Conservation (phyloP, 2,797 vertebrate species). For the Perodicticus potto region DNA sequence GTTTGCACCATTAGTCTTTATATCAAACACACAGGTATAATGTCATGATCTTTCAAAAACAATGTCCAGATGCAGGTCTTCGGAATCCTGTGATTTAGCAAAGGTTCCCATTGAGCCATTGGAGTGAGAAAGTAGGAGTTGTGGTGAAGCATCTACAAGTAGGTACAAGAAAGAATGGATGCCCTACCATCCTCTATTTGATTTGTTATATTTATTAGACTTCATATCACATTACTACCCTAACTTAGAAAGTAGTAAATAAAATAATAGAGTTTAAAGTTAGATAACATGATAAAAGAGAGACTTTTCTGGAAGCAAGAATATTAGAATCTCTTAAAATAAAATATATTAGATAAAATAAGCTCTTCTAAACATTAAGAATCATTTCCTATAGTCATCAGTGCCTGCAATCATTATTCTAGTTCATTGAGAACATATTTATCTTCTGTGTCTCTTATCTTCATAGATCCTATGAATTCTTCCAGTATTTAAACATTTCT, state of each 20-base stretch:
- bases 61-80: neutral
- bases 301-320: slow-evolving; percentile 4
- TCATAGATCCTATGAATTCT: neutral
- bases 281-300: neutral
- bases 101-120: neutral
- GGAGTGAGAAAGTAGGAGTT: neutral
- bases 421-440: neutral
- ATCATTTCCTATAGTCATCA: neutral
- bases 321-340: neutral
- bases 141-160: neutral
- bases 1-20: neutral
- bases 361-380: neutral
- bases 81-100: neutral
- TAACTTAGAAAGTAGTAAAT: slow-evolving; percentile 43
- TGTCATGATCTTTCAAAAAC: neutral
- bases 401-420: neutral
- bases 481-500: neutral
- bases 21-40: neutral
- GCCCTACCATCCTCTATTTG: neutral
- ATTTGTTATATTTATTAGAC: neutral
- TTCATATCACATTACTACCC: neutral
- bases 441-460: neutral
- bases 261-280: neutral
- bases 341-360: neutral
- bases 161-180: neutral